Conservation (phyloP, 23 tunicate genomes). For the Clavelina lepadiformis region DNA sequence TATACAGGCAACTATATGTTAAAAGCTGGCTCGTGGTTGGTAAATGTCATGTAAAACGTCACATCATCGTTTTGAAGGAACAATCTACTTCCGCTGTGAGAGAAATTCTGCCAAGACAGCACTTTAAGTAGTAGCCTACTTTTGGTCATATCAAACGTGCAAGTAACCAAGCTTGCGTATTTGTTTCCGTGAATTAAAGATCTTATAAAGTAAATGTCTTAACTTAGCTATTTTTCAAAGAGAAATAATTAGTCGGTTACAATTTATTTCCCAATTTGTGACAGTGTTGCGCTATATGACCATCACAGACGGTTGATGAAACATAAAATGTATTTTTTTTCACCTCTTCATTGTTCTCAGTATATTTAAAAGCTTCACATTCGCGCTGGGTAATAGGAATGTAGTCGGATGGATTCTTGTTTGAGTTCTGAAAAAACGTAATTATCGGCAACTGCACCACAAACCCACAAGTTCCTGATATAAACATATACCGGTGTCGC, state of each 20-base stretch:
- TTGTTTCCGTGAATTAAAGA: too few relatives aligned
- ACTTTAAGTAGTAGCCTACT: background rate
- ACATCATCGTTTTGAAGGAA: too few relatives aligned
- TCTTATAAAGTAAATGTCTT: background rate
- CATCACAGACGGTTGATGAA: background rate
- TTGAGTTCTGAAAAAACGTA: constrained; percentile 7
- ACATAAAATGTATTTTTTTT: background rate
- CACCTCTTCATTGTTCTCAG: constrained; percentile 2
- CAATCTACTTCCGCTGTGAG: background rate
- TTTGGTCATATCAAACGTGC: background rate
- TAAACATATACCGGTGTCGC: too few relatives aligned
- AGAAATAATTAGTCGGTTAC: background rate
- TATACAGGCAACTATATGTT: too few relatives aligned
- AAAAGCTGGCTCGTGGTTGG: too few relatives aligned
- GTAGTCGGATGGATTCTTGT: constrained; percentile 19
- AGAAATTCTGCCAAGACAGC: background rate
- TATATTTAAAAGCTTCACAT: constrained; percentile 56
- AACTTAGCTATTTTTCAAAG: background rate
- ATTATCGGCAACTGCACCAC: background rate
- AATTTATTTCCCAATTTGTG: background rate
- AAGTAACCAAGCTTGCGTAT: too few relatives aligned
- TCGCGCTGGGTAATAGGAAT: constrained; percentile 79
- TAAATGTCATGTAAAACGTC: too few relatives aligned
- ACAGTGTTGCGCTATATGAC: background rate
- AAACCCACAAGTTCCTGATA: background rate